Evolutionary conservation across 2,888 invertebrate species (phyloP), one percentile per base, ranked within the genome.

Genomic region (Electrophaes corylata): DNA sequence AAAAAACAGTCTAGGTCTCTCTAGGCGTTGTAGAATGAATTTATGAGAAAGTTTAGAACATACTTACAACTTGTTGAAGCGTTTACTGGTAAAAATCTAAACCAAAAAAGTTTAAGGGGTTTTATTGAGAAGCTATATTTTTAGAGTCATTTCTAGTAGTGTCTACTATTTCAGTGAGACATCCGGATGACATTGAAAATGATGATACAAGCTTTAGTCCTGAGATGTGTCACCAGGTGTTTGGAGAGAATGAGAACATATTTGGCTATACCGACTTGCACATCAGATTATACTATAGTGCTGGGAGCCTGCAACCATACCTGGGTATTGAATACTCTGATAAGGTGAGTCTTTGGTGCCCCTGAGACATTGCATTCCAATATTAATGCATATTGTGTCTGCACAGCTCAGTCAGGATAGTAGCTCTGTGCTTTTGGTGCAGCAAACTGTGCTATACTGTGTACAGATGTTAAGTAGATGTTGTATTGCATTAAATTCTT

Each of bases 191-290:
- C 80, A 80, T 96, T 31, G 93, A 94, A 60, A 93, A 95, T 82
- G 94, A 94, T 29, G 86, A 91, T 0, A 82, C 88, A 6, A 88
- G 91, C 31, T 98, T 98, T 77, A 91, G 93, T 33, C 97, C 98
- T 0, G 95, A 95, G 54, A 97, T 98, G 96, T 96, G 97, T 49
- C 97, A 98, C 91, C 98, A 98, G 87, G 95, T 98, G 56, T 98
- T 98, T 84, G 98, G 97, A 4, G 96, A 97, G 68, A 95, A 94
- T 73, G 99, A 99, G 88, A 96, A 94, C 62, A 98, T 99, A 81
- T 98, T 98, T 91, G 99, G 99, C 2, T 99, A 98, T 81, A 95
- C 95, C 76, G 96, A 97, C 74, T 88, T 99, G 31, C 92, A 93
- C 58, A 94, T 98, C 2, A 93, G 95, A 63, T 85, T 98, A 2